Evolutionary conservation across 2,888 invertebrate genomes (phyloP).

Genomic region (Ormyrus labotus): DNA sequence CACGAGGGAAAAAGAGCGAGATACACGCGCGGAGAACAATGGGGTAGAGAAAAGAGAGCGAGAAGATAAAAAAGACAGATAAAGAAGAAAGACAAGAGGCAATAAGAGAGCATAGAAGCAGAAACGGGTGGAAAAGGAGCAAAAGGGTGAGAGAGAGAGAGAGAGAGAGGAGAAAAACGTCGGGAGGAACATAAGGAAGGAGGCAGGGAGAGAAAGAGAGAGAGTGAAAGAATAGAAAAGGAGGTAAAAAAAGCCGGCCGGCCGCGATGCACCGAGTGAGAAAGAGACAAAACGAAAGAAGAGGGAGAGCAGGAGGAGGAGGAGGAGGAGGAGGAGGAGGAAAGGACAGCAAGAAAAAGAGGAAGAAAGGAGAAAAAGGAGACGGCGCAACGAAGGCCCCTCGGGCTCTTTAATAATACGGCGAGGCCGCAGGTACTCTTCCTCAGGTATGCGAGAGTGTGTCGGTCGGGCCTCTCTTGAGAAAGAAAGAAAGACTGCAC

Average conservation of each 20-base stretch:
- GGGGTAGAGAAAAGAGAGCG: conserved; percentile 49
- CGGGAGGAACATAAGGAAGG: conserved; percentile 32
- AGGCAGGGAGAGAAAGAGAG: conserved; percentile 22
- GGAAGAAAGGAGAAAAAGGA: conserved; percentile 51
- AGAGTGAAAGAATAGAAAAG: conserved; percentile 33
- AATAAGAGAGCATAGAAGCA: conserved; percentile 47
- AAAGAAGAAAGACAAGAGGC: conserved; percentile 54
- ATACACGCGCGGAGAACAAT: conserved; percentile 51
- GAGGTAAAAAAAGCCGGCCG: conserved; percentile 18
- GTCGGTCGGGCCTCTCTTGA: conserved; percentile 41
- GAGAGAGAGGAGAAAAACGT: conserved; percentile 38
- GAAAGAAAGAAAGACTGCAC: conserved; percentile 46
- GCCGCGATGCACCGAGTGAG: conserved; percentile 35
- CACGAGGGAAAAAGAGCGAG: conserved; percentile 26
- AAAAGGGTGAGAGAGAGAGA: conserved; percentile 39
- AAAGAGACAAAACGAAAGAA: conserved; percentile 34
- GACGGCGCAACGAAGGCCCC: conserved; percentile 37
- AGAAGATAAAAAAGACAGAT: conserved; percentile 50
- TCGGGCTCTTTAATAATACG: conserved; percentile 69
- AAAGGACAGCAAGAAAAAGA: conserved; percentile 51
- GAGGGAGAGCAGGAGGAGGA: conserved; percentile 46
- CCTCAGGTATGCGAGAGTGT: conserved; percentile 52
- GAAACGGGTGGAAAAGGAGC: conserved; percentile 42
- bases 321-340: conserved; percentile 49
- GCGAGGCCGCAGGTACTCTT: conserved; percentile 58